phyloP scores from a whole-genome alignment of 2,888 invertebrate genomes.

The Baronia brevicornis region DNA sequence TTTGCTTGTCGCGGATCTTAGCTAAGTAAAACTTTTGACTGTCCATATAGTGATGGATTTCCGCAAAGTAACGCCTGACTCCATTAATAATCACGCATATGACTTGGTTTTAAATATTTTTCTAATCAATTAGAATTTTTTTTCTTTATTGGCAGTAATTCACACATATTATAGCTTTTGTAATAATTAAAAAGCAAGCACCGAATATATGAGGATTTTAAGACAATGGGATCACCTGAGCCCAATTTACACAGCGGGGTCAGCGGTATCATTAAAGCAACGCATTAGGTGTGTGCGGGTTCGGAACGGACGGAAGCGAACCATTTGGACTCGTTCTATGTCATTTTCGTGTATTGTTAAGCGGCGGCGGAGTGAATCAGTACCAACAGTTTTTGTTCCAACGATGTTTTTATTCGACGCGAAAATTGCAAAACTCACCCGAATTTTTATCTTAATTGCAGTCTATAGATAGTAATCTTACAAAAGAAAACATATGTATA shows the following conservation, averaged over 20 bases:
- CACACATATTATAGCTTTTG: too few species aligned
- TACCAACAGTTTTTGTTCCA: conserved; percentile 1
- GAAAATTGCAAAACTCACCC: conserved; percentile 3
- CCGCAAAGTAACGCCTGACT: too few species aligned
- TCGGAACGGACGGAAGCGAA: conserved; percentile 29
- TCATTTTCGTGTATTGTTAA: conserved; percentile 17
- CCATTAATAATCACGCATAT: too few species aligned
- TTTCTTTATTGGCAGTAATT: too few species aligned
- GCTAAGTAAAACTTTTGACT: too few species aligned
- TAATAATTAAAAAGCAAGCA: too few species aligned
- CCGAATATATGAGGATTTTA: conserved; percentile 15
- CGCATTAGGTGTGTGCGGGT: conserved; percentile 14
- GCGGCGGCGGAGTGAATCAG: conserved; percentile 2
- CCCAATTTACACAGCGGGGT: conserved; percentile 27
- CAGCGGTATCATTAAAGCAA: conserved; percentile 36
- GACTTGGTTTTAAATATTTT: too few species aligned
- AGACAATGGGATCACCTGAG: conserved; percentile 22
- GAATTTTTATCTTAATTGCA: conserved; percentile 2
- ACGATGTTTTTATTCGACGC: conserved; percentile 7
- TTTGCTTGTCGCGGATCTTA: too few species aligned
- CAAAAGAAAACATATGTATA: too few species aligned
- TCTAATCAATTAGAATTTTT: too few species aligned
- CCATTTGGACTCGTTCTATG: conserved; percentile 25
- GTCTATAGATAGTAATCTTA: background rate
- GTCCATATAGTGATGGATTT: too few species aligned